Percentiles rank a stretch among this genome's conserved stretches.
These are phyloP conservation scores for Cuniculus paca DNA, from an alignment of 2,797 vertebrate genomes.

Conservation along the genomic window DNA sequence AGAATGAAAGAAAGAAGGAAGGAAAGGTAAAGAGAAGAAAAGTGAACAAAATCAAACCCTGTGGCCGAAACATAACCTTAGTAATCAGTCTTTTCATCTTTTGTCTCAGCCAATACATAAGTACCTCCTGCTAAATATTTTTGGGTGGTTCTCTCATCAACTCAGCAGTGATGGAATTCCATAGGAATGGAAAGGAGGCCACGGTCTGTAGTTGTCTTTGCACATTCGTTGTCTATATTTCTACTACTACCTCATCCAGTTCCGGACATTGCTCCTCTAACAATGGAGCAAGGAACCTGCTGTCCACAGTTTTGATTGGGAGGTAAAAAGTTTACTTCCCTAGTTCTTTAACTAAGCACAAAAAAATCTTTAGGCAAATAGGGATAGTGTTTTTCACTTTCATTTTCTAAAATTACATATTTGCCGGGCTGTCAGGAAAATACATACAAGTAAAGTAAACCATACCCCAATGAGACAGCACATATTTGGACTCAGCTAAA, in stretches of 20 bases:
- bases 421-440: constrained; percentile 22
- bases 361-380: neutral
- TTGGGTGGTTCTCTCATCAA: neutral
- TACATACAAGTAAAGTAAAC: neutral
- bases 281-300: neutral
- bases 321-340: neutral
- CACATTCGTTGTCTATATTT: neutral
- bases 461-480: neutral
- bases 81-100: neutral
- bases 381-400: constrained; percentile 30
- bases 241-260: neutral
- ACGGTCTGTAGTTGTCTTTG: neutral
- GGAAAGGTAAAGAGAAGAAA: neutral
- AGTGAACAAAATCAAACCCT: neutral
- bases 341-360: neutral
- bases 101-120: neutral
- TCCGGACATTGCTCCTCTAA: neutral
- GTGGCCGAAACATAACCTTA: neutral
- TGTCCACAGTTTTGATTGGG: neutral
- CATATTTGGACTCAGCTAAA: neutral
- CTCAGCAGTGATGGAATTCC: neutral
- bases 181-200: neutral
- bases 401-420: constrained; percentile 34
- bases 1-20: neutral
- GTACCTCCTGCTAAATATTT: neutral